Percentiles rank a stretch among this genome's conserved stretches.
These are phyloP conservation scores for Oophaga pumilio DNA, from an alignment of 2,113 vertebrate genomes.

Conservation along the genomic window DNA sequence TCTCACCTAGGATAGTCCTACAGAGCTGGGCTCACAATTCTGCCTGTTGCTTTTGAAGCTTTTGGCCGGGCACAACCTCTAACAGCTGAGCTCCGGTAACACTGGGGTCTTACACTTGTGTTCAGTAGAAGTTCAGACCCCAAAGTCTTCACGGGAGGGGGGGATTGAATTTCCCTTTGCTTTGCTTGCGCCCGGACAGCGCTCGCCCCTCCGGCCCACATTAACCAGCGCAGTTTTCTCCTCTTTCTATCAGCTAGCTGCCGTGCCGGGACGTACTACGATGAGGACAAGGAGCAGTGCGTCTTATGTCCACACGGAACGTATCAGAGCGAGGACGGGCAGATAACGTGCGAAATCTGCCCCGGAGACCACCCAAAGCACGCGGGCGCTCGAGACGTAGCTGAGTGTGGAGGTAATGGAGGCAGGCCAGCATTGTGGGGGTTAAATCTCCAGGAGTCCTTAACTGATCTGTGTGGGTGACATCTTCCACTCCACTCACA, in stretches of 20 bases:
- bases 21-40: neutral
- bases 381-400: constrained; percentile 74
- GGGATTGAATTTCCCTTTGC: neutral
- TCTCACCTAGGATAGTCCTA: neutral
- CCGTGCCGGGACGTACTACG: constrained; percentile 73
- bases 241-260: constrained; percentile 76
- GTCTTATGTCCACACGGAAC: constrained; percentile 80
- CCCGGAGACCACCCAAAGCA: constrained; percentile 73
- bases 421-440: no score
- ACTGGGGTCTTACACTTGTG: no score
- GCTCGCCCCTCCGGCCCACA: neutral
- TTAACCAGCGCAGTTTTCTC: constrained; percentile 35
- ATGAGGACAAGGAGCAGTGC: constrained; percentile 78
- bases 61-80: neutral
- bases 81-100: no score
- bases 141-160: no score
- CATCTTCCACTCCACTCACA: neutral
- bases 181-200: neutral
- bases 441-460: no score
- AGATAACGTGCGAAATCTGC: constrained; percentile 81
- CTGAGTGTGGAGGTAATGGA: constrained; percentile 81
- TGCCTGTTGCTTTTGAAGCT: no score
- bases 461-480: no score
- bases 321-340: constrained; percentile 84
- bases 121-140: no score